phyloP scores from a whole-genome alignment of 2,797 vertebrate genomes.

The Enteromius paludinosus region DNA sequence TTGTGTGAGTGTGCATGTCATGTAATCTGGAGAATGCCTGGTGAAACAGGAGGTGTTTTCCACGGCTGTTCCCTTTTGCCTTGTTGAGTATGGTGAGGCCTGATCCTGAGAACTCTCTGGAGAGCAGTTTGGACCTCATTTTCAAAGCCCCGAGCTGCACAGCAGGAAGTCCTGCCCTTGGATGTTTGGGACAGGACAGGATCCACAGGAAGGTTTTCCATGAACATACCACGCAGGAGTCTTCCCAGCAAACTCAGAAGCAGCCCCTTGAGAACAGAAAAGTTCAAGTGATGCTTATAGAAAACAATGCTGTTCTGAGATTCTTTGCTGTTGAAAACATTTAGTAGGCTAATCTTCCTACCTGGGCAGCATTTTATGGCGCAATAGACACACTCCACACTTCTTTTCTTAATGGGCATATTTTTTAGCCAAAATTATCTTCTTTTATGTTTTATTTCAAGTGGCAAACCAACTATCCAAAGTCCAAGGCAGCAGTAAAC shows the following conservation, averaged over 20 bases:
- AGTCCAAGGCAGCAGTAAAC: too few species aligned
- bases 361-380: neutral
- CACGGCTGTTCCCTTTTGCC: slow-evolving; percentile 65
- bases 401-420: neutral
- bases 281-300: slow-evolving; percentile 18
- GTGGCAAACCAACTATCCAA: neutral
- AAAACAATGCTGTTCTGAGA: slow-evolving; percentile 16
- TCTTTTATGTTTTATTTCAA: neutral
- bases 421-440: neutral
- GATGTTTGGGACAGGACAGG: slow-evolving; percentile 75
- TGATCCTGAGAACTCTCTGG: slow-evolving; percentile 71
- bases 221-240: slow-evolving; percentile 73
- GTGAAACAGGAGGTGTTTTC: slow-evolving; percentile 73
- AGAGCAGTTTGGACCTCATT: slow-evolving; percentile 68
- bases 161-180: slow-evolving; percentile 78
- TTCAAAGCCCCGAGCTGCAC: slow-evolving; percentile 74
- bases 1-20: slow-evolving; percentile 32
- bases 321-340: neutral
- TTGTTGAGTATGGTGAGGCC: slow-evolving; percentile 65
- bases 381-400: neutral
- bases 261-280: slow-evolving; percentile 29
- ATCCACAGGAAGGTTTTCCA: slow-evolving; percentile 78
- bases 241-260: slow-evolving; percentile 39
- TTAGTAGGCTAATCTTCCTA: neutral
- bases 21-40: slow-evolving; percentile 61